Conservation (phyloP, 2,797 vertebrate genomes). For the Steatocranus sp. region DNA sequence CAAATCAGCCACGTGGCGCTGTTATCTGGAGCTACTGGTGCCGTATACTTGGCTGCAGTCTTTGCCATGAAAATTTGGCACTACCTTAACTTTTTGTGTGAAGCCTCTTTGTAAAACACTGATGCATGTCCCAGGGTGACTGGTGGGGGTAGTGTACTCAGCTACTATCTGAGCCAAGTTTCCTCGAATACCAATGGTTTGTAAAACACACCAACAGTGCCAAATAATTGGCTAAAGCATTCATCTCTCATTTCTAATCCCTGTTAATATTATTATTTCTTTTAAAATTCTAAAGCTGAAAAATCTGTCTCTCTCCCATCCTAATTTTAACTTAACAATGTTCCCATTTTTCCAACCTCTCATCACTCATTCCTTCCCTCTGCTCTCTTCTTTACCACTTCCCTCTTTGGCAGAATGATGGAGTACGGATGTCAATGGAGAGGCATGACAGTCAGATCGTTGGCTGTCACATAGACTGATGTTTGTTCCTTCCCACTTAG, state of each 20-base stretch:
- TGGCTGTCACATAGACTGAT: constrained; percentile 69
- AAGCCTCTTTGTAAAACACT: neutral
- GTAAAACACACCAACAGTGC: neutral
- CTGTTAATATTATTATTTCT: neutral
- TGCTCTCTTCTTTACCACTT: neutral
- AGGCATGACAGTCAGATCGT: constrained; percentile 63
- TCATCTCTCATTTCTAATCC: neutral
- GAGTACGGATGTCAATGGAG: constrained; percentile 49
- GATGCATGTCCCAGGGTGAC: neutral
- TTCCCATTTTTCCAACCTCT: neutral
- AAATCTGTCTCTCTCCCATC: neutral
- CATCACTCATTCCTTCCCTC: neutral
- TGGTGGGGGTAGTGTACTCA: neutral
- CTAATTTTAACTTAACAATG: neutral
- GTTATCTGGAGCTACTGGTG: neutral
- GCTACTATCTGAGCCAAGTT: neutral
- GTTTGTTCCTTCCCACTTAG: constrained; percentile 53
- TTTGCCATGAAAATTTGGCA: neutral
- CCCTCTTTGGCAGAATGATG: constrained; percentile 51
- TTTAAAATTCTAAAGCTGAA: neutral
- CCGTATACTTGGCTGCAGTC: neutral
- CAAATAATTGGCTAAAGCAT: neutral
- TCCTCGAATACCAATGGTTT: neutral
- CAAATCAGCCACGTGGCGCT: neutral
- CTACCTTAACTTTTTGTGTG: neutral